Percentiles rank a stretch among this genome's conserved stretches.
phyloP scores from a whole-genome alignment of 2,888 invertebrate species.

The Oithona nana region DNA sequence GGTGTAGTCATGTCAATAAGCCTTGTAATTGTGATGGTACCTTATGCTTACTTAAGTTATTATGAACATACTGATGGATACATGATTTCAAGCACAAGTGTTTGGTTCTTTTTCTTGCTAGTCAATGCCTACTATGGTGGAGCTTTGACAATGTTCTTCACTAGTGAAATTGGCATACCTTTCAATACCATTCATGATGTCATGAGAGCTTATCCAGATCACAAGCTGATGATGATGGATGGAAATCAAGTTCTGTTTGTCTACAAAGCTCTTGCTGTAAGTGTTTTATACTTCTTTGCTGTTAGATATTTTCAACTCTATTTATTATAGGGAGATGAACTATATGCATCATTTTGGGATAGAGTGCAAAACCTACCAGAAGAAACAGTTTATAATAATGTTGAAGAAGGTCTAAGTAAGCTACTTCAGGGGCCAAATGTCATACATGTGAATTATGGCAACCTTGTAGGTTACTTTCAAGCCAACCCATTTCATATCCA shows the following conservation, averaged over 20 bases:
- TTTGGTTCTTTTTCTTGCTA: background rate
- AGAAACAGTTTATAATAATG: background rate
- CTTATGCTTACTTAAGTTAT: background rate
- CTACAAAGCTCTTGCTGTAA: conserved; percentile 1
- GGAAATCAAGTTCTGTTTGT: background rate
- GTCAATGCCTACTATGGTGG: background rate
- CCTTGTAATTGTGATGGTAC: background rate
- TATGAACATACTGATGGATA: background rate
- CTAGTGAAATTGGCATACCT: background rate
- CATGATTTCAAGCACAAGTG: background rate
- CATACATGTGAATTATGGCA: background rate
- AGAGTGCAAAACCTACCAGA: background rate
- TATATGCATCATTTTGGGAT: background rate
- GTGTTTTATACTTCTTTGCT: too few species aligned
- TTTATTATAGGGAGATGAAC: background rate
- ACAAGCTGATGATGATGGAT: background rate
- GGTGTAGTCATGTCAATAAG: background rate
- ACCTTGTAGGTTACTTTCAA: background rate
- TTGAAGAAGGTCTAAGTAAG: background rate
- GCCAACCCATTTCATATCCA: background rate
- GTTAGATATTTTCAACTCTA: too few species aligned
- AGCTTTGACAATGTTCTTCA: background rate
- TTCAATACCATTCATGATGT: background rate
- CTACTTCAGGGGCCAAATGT: background rate
- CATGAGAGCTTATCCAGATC: conserved; percentile 1